Conservation (phyloP, 2,888 invertebrate genomes). For the Dromius quadrimaculatus region DNA sequence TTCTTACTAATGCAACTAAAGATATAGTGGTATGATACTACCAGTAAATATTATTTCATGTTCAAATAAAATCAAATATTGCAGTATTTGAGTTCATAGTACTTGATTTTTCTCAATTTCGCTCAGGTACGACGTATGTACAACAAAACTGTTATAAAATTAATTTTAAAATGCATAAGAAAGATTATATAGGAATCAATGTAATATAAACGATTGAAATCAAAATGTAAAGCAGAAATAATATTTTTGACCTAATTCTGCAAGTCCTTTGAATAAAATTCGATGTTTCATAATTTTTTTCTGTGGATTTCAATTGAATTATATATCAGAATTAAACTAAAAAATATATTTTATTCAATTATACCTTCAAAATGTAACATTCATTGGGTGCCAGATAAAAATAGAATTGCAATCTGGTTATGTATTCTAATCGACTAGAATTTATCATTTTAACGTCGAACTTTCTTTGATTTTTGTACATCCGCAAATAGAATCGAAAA, state of each 20-base stretch:
- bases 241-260: too few relatives aligned
- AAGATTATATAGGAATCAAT: slow-evolving; percentile 13
- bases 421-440: slow-evolving; percentile 3
- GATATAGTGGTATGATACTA: background rate
- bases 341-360: too few relatives aligned
- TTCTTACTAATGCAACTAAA: background rate
- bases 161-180: slow-evolving; percentile 32
- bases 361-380: slow-evolving; percentile 14
- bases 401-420: background rate
- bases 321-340: too few relatives aligned
- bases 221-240: too few relatives aligned
- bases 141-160: slow-evolving; percentile 22
- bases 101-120: slow-evolving; percentile 12
- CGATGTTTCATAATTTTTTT: too few relatives aligned
- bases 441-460: background rate
- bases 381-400: slow-evolving; percentile 1
- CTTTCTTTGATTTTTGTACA: background rate
- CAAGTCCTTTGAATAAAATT: too few relatives aligned
- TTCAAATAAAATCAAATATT: slow-evolving; percentile 4
- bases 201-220: too few relatives aligned
- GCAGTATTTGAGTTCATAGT: background rate
- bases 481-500: background rate
- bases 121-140: slow-evolving; percentile 48
- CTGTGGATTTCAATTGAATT: too few relatives aligned
- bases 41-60: slow-evolving; percentile 27